Evolutionary conservation across 2,888 invertebrate genomes (phyloP), one percentile per base, ranked within the genome.

Genomic region (Leucophora obtusa): DNA sequence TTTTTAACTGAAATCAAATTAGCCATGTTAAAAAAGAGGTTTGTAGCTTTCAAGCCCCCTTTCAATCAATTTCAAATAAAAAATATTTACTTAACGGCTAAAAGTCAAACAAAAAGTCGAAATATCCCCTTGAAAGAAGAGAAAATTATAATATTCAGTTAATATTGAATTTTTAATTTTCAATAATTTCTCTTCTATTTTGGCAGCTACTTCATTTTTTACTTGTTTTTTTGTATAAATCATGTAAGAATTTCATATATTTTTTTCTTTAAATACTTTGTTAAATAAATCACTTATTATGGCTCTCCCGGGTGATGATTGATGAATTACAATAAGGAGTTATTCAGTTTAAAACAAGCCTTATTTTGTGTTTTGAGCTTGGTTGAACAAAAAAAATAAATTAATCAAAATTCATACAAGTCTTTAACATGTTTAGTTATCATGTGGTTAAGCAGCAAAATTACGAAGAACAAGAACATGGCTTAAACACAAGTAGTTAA

Each of bases 1-100:
- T n/a, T 47, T 47, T 47, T n/a, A n/a, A 47, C 43, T 47, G 43
- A n/a, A n/a, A 47, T n/a, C 43, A 47, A 47, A 47, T 47, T n/a
- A 47, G 43, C 43, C 43, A 47, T 47, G 43, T 47, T 47, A n/a
- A 47, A 47, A n/a, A n/a, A n/a, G 6, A 47, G 43, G 38, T 38
- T 38, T 38, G 11, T 11, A n/a, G 43, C 43, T 47, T n/a, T 6
- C 43, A 47, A n/a, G 43, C 43, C n/a, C 43, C 43, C n/a, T 14
- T 47, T 47, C 43, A 47, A n/a, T 47, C 43, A 47, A n/a, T 9
- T 47, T 47, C 1, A 47, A 47, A 47, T n/a, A n/a, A n/a, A n/a
- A 14, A 47, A 47, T 47, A n/a, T 47, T 47, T 47, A 47, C n/a
- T 47, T 47, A 47, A 47, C 43, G n/a, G 43, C n/a, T 14, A 47